These are phyloP conservation scores for Xenotilapia longispinis DNA, from an alignment of 2,113 vertebrate genomes.

Conservation along the genomic window DNA sequence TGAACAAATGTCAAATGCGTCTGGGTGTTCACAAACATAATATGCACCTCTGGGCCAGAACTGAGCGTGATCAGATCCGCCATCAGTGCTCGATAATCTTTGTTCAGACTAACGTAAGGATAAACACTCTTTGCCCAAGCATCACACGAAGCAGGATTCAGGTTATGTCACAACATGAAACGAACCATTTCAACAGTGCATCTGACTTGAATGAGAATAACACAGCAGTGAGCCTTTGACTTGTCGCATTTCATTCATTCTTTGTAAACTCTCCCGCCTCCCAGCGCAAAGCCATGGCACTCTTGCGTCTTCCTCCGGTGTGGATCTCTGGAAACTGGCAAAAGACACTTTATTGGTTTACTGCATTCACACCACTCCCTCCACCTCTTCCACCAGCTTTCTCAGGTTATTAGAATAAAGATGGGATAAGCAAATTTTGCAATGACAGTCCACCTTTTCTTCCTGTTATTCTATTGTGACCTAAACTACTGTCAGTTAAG, in stretches of 20 bases:
- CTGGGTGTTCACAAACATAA: not conserved
- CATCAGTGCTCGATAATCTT: not conserved
- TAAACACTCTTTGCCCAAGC: slow-evolving; percentile 25
- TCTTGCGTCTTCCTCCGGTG: slow-evolving; percentile 65
- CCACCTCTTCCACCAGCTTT: not conserved
- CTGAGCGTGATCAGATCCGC: not conserved
- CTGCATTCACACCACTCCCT: not conserved
- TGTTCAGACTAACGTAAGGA: not conserved
- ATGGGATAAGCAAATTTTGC: not conserved
- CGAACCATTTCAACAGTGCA: slow-evolving; percentile 39
- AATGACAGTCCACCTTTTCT: not conserved
- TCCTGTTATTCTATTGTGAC: not conserved
- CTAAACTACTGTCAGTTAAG: not conserved
- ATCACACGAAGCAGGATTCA: slow-evolving; percentile 62
- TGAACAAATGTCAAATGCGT: not conserved
- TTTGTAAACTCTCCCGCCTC: slow-evolving; percentile 71
- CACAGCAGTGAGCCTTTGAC: not conserved
- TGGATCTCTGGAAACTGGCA: slow-evolving; percentile 65
- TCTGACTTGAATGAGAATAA: slow-evolving; percentile 34
- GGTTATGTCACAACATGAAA: slow-evolving; percentile 44
- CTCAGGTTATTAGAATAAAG: not conserved
- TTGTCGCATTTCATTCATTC: slow-evolving; percentile 41
- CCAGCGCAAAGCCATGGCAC: slow-evolving; percentile 74
- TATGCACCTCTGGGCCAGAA: not conserved
- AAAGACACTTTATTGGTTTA: not conserved